Percentiles rank a stretch among this genome's conserved stretches.
phyloP scores from a whole-genome alignment of 2,113 vertebrate species.

The Paramormyrops kingsleyae region DNA sequence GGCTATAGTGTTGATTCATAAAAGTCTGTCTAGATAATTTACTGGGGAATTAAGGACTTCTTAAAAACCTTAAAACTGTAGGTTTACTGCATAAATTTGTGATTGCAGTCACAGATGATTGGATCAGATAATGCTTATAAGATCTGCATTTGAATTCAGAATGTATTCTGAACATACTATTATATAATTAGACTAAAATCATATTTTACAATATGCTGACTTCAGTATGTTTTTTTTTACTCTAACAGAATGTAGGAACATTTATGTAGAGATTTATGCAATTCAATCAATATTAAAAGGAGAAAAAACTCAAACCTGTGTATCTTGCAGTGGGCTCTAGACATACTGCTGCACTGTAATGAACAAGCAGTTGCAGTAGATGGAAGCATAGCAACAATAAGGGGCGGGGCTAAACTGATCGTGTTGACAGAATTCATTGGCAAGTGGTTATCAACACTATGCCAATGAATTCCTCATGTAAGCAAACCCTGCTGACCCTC shows the following conservation, averaged over 20 bases:
- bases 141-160: neutral
- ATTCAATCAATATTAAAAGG: neutral
- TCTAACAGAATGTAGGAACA: neutral
- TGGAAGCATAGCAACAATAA: neutral
- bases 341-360: neutral
- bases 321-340: neutral
- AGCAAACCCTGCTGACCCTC: neutral
- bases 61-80: neutral
- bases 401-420: neutral
- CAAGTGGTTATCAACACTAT: too few species aligned
- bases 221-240: neutral
- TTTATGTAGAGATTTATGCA: neutral
- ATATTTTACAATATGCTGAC: neutral
- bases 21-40: neutral
- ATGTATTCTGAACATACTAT: neutral
- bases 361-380: neutral
- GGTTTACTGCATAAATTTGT: neutral
- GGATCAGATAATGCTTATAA: too few species aligned
- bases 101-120: too few species aligned
- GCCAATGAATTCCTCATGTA: neutral
- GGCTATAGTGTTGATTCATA: neutral
- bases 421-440: neutral
- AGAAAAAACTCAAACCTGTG: neutral
- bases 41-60: neutral
- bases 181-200: neutral